Evolutionary conservation across 2,113 vertebrate species (phyloP).

Genomic region (Mystacornis crossleyi): DNA sequence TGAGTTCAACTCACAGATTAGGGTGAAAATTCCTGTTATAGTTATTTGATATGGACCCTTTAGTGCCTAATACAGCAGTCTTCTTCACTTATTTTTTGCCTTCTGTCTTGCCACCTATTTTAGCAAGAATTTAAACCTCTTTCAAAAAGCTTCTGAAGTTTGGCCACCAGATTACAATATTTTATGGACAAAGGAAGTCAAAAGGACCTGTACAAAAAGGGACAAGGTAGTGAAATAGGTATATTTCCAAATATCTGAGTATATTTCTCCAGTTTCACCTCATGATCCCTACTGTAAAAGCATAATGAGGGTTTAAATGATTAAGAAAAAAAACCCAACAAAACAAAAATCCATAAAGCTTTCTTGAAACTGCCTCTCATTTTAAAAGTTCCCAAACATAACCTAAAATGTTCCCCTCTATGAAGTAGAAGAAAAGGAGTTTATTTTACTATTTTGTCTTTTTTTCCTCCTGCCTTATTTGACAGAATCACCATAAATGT

Average conservation of each 20-base stretch:
- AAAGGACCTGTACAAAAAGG: not conserved
- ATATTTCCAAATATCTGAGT: not conserved
- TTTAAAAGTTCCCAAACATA: not conserved
- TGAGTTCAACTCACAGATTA: not conserved
- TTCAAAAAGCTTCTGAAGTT: not conserved
- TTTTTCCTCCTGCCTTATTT: not conserved
- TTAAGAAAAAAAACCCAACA: not conserved
- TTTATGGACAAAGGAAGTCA: not conserved
- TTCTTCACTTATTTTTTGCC: not conserved
- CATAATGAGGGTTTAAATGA: not conserved
- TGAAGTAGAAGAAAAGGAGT: not conserved
- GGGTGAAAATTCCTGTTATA: not conserved
- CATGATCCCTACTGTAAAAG: not conserved
- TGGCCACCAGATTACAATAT: not conserved
- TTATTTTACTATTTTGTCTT: not conserved
- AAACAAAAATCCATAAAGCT: not conserved
- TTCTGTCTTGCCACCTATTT: not conserved
- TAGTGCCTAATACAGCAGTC: accelerated
- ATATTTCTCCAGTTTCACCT: not conserved
- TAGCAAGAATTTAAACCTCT: not conserved
- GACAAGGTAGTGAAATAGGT: not conserved
- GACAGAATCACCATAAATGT: not conserved
- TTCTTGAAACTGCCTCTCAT: not conserved
- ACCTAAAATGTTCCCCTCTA: not conserved
- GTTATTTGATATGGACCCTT: not conserved